These are phyloP conservation scores for Uloborus plumipes DNA, from an alignment of 2,888 invertebrate genomes.

Conservation along the genomic window DNA sequence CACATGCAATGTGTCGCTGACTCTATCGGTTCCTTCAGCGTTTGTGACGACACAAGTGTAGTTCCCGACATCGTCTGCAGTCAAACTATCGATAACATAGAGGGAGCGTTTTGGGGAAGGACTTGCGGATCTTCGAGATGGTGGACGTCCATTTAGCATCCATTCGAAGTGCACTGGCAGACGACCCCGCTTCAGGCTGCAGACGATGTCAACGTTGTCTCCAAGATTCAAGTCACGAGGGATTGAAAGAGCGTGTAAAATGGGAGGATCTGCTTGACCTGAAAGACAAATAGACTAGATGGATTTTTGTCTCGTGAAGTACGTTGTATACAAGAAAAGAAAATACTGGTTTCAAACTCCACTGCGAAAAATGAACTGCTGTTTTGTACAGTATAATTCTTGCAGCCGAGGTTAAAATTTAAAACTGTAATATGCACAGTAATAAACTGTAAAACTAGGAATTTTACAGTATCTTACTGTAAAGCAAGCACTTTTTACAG, in stretches of 20 bases:
- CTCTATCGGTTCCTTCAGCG: constrained; percentile 27
- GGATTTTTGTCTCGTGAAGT: too few relatives aligned
- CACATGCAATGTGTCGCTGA: constrained; percentile 36
- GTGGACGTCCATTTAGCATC: constrained; percentile 45
- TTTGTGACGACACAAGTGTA: constrained; percentile 49
- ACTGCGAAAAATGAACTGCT: too few relatives aligned
- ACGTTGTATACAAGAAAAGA: too few relatives aligned
- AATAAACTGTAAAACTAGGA: too few relatives aligned
- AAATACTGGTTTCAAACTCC: too few relatives aligned
- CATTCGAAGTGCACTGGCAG: constrained; percentile 61
- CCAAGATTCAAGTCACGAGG: constrained; percentile 41
- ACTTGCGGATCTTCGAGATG: not conserved
- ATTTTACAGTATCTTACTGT: too few relatives aligned
- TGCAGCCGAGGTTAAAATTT: too few relatives aligned
- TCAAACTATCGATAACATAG: constrained; percentile 21
- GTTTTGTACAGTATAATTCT: too few relatives aligned
- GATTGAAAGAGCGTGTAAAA: constrained; percentile 26
- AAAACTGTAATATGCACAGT: too few relatives aligned
- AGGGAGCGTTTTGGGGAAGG: constrained; percentile 20
- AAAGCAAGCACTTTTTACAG: too few relatives aligned
- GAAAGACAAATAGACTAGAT: too few relatives aligned
- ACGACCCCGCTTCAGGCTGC: constrained; percentile 59
- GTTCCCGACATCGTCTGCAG: constrained; percentile 44
- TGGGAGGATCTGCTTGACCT: too few relatives aligned
- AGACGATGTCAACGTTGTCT: constrained; percentile 42